Conservation (phyloP, 2,113 vertebrate species). For the Bolborhynchus lineola region DNA sequence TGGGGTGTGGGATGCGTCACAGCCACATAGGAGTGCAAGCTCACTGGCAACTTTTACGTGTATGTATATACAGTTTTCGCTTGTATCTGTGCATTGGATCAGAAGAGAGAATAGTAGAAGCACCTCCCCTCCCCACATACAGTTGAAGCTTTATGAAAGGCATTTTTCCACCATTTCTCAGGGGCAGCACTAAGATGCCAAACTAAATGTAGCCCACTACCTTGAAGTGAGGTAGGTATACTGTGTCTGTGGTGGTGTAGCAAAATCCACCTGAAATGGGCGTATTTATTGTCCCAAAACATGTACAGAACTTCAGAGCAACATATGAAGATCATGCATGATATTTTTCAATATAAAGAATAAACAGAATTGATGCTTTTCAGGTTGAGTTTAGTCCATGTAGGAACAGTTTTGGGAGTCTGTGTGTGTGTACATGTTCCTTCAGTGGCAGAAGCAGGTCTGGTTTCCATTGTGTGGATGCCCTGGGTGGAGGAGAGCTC, state of each 20-base stretch:
- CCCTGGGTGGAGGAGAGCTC: neutral
- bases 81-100: neutral
- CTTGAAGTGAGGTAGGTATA: neutral
- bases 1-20: neutral
- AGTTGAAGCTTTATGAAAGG: neutral
- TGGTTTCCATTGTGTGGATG: neutral
- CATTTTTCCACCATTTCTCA: neutral
- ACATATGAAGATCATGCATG: accelerated
- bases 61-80: neutral
- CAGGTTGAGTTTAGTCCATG: neutral
- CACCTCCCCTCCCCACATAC: accelerated
- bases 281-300: neutral
- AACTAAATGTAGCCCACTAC: neutral
- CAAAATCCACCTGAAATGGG: neutral
- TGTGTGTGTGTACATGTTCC: neutral
- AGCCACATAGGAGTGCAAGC: accelerated
- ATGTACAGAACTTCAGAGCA: neutral
- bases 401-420: neutral
- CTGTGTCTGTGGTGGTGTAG: neutral
- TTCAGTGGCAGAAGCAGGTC: neutral
- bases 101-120: neutral
- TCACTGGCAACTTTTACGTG: neutral
- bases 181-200: neutral
- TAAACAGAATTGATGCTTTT: neutral
- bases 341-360: neutral